phyloP scores from a whole-genome alignment of 2,888 invertebrate genomes.

The Agrotis puta region DNA sequence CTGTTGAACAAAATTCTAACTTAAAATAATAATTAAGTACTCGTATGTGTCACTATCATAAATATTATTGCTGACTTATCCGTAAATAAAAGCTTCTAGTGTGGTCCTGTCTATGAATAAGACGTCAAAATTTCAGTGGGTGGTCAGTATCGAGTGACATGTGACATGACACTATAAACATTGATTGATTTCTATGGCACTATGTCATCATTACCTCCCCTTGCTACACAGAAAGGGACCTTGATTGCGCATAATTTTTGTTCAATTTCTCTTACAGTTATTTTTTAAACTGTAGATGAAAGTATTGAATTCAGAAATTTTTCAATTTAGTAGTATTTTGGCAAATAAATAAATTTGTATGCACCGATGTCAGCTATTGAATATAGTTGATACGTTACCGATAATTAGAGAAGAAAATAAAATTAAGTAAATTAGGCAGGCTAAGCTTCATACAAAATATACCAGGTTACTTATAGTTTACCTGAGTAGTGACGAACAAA shows the following conservation, averaged over 20 bases:
- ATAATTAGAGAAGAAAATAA: too few species aligned
- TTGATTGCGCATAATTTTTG: not conserved
- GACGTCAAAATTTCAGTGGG: constrained; percentile 12
- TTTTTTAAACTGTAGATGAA: too few species aligned
- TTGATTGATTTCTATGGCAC: constrained; percentile 1
- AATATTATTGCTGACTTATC: constrained; percentile 27
- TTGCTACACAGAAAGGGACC: not conserved
- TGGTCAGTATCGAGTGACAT: constrained; percentile 5
- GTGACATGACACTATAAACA: constrained; percentile 5
- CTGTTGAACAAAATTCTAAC: constrained; percentile 17
- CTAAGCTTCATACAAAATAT: too few species aligned
- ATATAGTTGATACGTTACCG: too few species aligned
- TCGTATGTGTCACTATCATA: constrained; percentile 9
- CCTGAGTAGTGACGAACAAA: not conserved
- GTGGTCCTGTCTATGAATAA: constrained; percentile 19
- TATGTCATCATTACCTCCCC: not conserved
- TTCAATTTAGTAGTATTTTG: too few species aligned
- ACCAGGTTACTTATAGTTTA: not conserved
- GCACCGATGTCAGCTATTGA: too few species aligned
- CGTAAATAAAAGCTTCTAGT: constrained; percentile 21
- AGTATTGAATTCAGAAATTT: too few species aligned
- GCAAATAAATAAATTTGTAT: too few species aligned
- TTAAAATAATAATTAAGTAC: constrained; percentile 23
- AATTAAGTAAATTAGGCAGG: too few species aligned
- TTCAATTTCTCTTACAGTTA: not conserved